Evolutionary conservation across 2,797 vertebrate species (phyloP).

Genomic region (Uromys caudimaculatus): DNA sequence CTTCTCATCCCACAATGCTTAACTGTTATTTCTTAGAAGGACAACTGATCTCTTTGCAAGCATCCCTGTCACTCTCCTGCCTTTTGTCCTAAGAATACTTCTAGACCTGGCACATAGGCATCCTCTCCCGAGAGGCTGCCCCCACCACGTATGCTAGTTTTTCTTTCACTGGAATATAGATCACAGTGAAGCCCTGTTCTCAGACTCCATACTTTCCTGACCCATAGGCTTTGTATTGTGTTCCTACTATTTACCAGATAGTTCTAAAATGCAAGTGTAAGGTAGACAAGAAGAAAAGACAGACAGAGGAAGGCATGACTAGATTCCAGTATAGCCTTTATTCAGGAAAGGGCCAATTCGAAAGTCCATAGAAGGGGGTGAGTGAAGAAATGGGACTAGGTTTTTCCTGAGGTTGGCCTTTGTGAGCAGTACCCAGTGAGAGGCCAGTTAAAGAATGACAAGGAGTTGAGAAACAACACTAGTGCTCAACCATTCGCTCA

Average conservation of each 20-base stretch:
- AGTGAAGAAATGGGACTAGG: neutral
- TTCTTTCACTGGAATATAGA: neutral
- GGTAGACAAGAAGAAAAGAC: neutral
- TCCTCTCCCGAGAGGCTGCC: neutral
- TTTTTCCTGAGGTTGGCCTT: neutral
- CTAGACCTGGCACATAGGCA: neutral
- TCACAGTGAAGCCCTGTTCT: neutral
- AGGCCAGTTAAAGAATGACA: neutral
- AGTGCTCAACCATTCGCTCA: neutral
- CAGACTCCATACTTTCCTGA: neutral
- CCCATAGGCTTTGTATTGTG: neutral
- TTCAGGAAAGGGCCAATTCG: neutral
- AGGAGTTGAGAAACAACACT: neutral
- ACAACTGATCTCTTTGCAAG: neutral
- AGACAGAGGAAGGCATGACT: neutral
- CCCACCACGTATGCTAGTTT: neutral
- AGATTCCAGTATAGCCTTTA: neutral
- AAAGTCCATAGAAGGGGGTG: neutral
- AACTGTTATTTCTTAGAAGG: neutral
- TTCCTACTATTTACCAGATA: neutral
- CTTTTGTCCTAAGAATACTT: slow-evolving; percentile 21
- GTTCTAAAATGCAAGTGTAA: neutral
- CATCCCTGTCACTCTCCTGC: neutral
- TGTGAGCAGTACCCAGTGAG: neutral
- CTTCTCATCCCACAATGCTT: neutral